Base-by-base conservation (phyloP, 2,113 vertebrate genomes). In the Oreochromis tanganicae region DNA sequence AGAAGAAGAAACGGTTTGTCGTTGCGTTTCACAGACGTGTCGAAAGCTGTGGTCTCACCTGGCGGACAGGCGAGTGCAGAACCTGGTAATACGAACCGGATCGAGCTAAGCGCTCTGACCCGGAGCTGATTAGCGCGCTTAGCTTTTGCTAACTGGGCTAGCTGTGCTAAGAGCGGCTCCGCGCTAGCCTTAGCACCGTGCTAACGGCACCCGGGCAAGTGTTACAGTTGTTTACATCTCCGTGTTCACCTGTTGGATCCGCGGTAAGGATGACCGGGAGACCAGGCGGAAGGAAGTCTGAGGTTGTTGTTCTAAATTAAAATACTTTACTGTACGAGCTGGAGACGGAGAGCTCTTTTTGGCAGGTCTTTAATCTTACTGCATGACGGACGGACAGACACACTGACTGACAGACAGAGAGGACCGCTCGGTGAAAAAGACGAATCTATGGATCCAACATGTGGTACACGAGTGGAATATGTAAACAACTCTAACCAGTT, bases 21-120 rank as follows among this genome's bases (percentile, higher is more conserved):
- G 71, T 84, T 19, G 32, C 11, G 50, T 43, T 52, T 34, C 29
- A 9, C 6, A 21, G 19, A 41, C 63, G 36, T 13, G 7, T 54
- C 14, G 50, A n/a, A 24, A 19, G 9, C 24, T 7, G 21, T 3
- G 27, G 27, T 21, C 50, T 68, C 55, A 59, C 80, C 83, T 80
- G 86, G 11, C 6, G 14, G 14, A 66, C 81, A 73, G 86, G 81
- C 59, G 61, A 9, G 78, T 55, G 24, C 78, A 32, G 79, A 80
- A 75, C 59, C 79, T 55, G 86, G 85, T 87, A 56, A 85, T 48
- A 52, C 5, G 8, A 4, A 5, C 32, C 17, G 11, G 32, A n/a
- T 5, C 2, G 6, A 2, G 4, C 9, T 3, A 4, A 17, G 5
- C 2, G 16, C 24, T 34, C 38, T 4, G 8, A 34, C 9, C 19